A percentile compares a stretch with the other conserved stretches of the same genome.
These are phyloP conservation scores for Drosophila aff. DNA, from an alignment of 1,140 invertebrate genomes.

Conservation along the genomic window DNA sequence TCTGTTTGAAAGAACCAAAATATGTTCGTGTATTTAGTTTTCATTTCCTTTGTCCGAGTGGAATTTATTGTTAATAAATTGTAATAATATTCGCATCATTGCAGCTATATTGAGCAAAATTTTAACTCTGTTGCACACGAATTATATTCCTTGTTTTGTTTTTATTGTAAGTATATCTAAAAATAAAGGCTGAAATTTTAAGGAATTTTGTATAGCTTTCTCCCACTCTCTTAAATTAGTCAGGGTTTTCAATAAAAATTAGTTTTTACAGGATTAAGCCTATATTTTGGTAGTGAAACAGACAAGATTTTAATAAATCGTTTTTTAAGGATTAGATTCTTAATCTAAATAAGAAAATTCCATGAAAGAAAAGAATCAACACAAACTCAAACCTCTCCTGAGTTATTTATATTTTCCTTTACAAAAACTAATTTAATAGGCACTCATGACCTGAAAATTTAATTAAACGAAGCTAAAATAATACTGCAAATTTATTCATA, in stretches of 20 bases:
- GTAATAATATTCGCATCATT: conserved; percentile 4
- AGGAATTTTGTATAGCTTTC: neutral
- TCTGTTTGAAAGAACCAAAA: neutral
- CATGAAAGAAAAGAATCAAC: neutral
- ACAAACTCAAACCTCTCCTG: too few species aligned
- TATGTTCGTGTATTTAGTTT: neutral
- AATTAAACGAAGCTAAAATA: neutral
- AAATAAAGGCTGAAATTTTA: neutral
- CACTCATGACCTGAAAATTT: neutral
- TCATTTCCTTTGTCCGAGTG: neutral
- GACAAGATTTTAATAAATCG: neutral
- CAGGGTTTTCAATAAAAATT: neutral
- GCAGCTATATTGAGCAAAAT: neutral
- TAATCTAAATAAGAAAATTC: neutral
- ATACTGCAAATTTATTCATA: neutral
- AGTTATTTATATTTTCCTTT: neutral
- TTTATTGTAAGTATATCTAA: neutral
- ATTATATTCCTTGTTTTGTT: conserved; percentile 7
- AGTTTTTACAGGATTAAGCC: neutral
- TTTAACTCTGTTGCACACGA: neutral
- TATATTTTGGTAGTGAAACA: neutral
- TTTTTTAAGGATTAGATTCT: neutral
- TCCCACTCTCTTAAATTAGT: neutral
- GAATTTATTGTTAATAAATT: conserved; percentile 25
- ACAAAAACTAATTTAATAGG: neutral